These are phyloP conservation scores for Herpailurus yagouaroundi DNA, from an alignment of 2,113 vertebrate species.

Conservation along the genomic window DNA sequence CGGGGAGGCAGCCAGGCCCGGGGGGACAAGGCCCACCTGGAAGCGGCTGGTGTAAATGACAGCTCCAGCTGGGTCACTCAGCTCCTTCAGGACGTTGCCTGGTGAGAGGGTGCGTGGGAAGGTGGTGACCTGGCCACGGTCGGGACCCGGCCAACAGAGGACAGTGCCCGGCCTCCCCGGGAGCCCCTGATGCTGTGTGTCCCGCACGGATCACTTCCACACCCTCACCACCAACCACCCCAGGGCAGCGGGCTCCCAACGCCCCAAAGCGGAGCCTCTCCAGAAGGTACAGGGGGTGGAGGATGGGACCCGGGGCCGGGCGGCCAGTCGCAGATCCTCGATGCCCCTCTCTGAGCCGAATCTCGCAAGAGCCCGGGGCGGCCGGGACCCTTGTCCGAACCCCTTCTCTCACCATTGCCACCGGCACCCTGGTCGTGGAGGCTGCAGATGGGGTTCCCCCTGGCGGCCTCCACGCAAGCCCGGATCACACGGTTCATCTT, in stretches of 20 bases:
- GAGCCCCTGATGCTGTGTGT: not conserved
- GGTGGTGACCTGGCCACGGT: not conserved
- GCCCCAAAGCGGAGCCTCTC: not conserved
- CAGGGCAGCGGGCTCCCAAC: no score
- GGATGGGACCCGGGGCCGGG: not conserved
- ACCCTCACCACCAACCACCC: not conserved
- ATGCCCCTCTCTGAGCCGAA: not conserved
- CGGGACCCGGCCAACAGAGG: not conserved
- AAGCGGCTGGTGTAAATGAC: slow-evolving; percentile 92
- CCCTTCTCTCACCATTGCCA: slow-evolving; percentile 89
- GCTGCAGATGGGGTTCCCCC: slow-evolving; percentile 92
- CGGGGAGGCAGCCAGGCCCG: not conserved
- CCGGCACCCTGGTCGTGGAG: slow-evolving; percentile 96
- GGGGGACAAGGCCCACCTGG: slow-evolving; percentile 83
- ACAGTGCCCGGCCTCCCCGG: not conserved
- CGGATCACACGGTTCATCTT: slow-evolving; percentile 95
- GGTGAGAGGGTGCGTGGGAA: not conserved
- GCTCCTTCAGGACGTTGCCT: slow-evolving; percentile 96
- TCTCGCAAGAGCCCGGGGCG: not conserved
- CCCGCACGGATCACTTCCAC: not conserved
- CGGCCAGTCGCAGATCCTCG: accelerated
- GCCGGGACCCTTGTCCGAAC: no score
- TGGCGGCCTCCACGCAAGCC: slow-evolving; percentile 90
- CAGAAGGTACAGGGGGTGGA: accelerated
- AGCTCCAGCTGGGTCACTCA: slow-evolving; percentile 93